Conservation (phyloP, 2,797 vertebrate species). For the Arrhamphus sclerolepis region DNA sequence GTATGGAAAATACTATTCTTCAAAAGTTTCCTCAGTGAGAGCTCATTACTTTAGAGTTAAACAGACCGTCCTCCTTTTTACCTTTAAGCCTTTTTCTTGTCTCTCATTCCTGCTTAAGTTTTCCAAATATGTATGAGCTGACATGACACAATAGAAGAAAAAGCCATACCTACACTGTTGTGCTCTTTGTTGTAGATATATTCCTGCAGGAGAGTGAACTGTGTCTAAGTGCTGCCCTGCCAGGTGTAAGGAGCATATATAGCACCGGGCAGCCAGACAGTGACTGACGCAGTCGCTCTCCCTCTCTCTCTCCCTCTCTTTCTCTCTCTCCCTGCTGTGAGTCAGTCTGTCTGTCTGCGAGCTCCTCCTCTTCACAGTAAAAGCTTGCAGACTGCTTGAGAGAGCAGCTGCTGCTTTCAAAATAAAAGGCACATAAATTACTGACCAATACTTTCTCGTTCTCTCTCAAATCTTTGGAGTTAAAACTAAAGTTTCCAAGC, state of each 20-base stretch:
- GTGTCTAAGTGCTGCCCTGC: constrained; percentile 44
- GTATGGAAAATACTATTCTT: neutral
- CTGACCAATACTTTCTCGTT: neutral
- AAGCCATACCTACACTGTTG: constrained; percentile 68
- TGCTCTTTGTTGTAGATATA: constrained; percentile 44
- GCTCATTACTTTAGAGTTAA: neutral
- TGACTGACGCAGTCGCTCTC: constrained; percentile 65
- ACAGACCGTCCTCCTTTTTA: neutral
- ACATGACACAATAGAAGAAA: constrained; percentile 3
- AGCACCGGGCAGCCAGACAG: constrained; percentile 75
- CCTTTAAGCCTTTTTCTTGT: neutral
- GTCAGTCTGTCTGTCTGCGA: constrained; percentile 70
- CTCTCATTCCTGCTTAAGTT: neutral
- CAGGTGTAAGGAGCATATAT: constrained; percentile 85
- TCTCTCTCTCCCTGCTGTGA: constrained; percentile 64
- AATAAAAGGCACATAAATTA: constrained; percentile 79
- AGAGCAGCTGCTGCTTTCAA: constrained; percentile 70
- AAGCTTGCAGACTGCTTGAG: constrained; percentile 35
- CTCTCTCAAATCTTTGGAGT: neutral
- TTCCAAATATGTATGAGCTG: neutral
- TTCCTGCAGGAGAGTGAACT: constrained; percentile 57
- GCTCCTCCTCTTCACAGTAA: constrained; percentile 72
- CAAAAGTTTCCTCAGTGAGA: neutral
- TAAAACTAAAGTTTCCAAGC: neutral
- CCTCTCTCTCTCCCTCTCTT: constrained; percentile 34